Conservation (phyloP, 2,113 vertebrate species). For the Benthochromis sp. region DNA sequence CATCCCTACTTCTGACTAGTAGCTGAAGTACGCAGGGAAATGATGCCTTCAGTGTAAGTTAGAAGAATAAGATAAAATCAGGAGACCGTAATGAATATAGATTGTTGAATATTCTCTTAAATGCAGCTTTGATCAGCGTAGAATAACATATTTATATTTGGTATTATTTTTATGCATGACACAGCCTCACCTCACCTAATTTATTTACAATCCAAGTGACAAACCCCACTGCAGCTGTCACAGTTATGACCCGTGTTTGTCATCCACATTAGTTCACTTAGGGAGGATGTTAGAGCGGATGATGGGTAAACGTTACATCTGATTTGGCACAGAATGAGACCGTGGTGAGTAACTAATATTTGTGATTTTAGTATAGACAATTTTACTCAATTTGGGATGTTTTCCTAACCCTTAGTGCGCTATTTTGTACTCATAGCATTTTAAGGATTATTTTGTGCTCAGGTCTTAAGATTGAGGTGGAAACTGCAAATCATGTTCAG, state of each 20-base stretch:
- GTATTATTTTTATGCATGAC: not conserved
- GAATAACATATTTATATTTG: not conserved
- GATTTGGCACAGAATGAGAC: not conserved
- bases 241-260: not conserved
- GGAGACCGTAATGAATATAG: rapidly evolving
- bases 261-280: not conserved
- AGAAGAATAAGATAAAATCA: not conserved
- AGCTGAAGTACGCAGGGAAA: not conserved
- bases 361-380: not conserved
- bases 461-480: not conserved
- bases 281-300: not conserved
- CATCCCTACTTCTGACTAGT: not conserved
- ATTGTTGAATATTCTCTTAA: not conserved
- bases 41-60: not conserved
- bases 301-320: not conserved
- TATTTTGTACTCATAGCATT: not conserved
- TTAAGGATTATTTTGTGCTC: not conserved
- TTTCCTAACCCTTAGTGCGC: rapidly evolving
- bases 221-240: not conserved
- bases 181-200: not conserved
- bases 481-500: not conserved
- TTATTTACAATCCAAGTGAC: not conserved
- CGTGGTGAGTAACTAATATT: not conserved
- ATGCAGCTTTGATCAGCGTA: rapidly evolving
- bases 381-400: not conserved